Conservation (phyloP, 2,113 vertebrate species). For the Aythya baeri region DNA sequence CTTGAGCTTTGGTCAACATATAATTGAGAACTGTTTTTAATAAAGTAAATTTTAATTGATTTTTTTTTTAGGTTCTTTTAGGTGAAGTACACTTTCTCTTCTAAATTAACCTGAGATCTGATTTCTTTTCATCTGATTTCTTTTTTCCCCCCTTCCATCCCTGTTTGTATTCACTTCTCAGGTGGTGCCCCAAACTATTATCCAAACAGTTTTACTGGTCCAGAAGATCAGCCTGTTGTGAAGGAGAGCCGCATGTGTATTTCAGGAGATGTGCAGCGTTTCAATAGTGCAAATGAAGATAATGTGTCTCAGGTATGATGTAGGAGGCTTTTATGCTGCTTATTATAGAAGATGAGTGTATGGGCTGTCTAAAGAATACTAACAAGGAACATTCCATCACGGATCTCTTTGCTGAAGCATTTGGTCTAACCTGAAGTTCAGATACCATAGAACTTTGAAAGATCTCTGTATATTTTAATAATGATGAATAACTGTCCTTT, state of each 20-base stretch:
- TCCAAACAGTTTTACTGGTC: slow-evolving; percentile 94
- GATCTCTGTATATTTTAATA: background rate
- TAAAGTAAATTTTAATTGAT: background rate
- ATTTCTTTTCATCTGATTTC: background rate
- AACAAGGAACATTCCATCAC: background rate
- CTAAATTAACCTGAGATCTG: background rate
- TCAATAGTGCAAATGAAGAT: slow-evolving; percentile 86
- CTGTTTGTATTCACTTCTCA: slow-evolving; percentile 20
- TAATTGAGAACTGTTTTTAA: background rate
- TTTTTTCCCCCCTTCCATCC: too few species aligned
- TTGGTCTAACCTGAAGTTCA: background rate
- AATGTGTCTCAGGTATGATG: slow-evolving; percentile 89
- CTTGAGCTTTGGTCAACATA: background rate
- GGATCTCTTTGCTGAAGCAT: background rate
- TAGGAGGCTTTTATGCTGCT: background rate
- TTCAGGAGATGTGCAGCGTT: slow-evolving; percentile 84
- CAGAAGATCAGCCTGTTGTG: slow-evolving; percentile 72
- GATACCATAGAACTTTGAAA: background rate
- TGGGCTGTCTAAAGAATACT: background rate
- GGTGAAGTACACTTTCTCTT: background rate
- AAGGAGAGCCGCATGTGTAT: slow-evolving; percentile 68
- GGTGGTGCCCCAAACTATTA: slow-evolving; percentile 96
- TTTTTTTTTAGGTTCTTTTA: background rate
- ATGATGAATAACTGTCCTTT: background rate
- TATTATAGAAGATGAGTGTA: background rate